phyloP scores from a whole-genome alignment of 2,113 vertebrate genomes.

The Willisornis vidua region DNA sequence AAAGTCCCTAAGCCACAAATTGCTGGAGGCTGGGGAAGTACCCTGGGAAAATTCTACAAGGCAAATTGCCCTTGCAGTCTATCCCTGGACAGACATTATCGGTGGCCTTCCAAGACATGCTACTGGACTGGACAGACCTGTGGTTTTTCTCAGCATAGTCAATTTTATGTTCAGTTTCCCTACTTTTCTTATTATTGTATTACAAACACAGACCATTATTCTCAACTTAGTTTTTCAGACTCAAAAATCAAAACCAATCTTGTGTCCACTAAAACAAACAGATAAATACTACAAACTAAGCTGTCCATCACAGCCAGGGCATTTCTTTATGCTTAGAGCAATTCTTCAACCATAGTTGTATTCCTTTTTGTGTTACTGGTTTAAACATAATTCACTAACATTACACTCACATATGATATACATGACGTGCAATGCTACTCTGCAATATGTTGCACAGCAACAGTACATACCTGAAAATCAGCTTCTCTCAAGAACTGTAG shows the following conservation, averaged over 20 bases:
- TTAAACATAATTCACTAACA: constrained; percentile 24
- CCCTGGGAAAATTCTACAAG: background rate
- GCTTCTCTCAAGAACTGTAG: constrained; percentile 56
- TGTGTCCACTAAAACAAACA: background rate
- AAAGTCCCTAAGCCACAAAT: background rate
- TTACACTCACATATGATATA: constrained; percentile 54
- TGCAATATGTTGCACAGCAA: constrained; percentile 68
- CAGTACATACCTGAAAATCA: constrained; percentile 67
- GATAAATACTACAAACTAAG: constrained; percentile 59
- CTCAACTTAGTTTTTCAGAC: background rate
- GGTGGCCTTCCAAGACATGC: background rate
- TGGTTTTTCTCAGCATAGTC: background rate
- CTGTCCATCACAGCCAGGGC: constrained; percentile 21
- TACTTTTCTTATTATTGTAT: background rate
- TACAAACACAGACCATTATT: background rate
- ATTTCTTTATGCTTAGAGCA: constrained; percentile 18
- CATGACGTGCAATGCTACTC: constrained; percentile 71
- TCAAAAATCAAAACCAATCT: constrained; percentile 18
- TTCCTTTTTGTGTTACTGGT: constrained; percentile 2
- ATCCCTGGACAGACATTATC: background rate
- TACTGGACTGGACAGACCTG: background rate
- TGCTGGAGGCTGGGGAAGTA: background rate
- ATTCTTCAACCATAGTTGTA: background rate
- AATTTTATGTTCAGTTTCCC: background rate
- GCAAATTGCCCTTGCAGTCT: background rate